phyloP scores from a whole-genome alignment of 2,113 vertebrate species.

The Cyphomyrus plagiostoma region DNA sequence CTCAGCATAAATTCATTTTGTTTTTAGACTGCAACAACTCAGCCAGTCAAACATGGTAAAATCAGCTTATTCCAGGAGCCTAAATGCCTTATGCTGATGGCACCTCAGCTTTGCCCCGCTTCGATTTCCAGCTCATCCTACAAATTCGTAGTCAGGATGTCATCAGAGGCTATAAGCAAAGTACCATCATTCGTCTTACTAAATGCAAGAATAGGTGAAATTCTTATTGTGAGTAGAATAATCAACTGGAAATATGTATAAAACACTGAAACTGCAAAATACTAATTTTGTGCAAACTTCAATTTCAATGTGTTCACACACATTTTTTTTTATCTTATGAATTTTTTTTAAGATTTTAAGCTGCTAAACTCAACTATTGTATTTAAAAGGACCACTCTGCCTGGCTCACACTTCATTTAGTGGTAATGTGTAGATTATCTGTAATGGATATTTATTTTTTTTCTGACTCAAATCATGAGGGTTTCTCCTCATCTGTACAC shows the following conservation, averaged over 20 bases:
- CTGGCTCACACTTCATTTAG: neutral
- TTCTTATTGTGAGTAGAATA: neutral
- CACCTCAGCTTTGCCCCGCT: neutral
- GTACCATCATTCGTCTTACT: neutral
- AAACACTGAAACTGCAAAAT: neutral
- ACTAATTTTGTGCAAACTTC: neutral
- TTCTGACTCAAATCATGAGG: neutral
- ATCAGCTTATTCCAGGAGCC: neutral
- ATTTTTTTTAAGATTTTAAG: neutral
- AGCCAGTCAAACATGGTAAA: neutral
- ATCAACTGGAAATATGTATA: neutral
- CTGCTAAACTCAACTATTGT: neutral
- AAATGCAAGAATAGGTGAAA: neutral
- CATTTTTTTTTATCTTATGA: neutral
- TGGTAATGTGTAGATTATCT: neutral
- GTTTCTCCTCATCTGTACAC: neutral
- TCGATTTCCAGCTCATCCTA: neutral
- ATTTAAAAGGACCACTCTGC: neutral
- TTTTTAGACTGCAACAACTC: neutral
- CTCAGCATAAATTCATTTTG: neutral
- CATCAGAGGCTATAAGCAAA: neutral
- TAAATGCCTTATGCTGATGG: neutral
- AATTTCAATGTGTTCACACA: neutral
- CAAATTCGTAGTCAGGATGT: neutral
- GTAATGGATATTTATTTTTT: neutral